Evolutionary conservation across 2,113 vertebrate species (phyloP).

Genomic region (Leuciscus idus): DNA sequence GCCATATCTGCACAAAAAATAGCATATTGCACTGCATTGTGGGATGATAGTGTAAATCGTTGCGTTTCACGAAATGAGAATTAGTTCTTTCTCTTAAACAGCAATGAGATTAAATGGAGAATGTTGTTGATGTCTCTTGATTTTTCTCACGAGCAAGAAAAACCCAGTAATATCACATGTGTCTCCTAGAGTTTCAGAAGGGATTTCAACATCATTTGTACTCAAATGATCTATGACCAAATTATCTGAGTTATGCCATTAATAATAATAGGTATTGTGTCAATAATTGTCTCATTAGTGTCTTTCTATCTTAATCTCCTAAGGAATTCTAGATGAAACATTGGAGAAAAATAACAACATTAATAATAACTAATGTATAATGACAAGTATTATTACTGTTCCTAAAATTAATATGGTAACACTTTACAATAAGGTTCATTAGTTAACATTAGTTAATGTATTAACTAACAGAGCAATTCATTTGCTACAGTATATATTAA

Average conservation of each 20-base stretch:
- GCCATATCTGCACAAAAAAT: background rate
- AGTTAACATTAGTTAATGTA: too few relatives aligned
- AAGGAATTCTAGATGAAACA: background rate
- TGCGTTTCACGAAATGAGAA: background rate
- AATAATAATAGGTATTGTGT: background rate
- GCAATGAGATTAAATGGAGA: background rate
- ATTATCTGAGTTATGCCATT: background rate
- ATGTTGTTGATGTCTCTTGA: background rate
- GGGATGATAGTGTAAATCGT: background rate
- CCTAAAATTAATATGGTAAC: too few relatives aligned
- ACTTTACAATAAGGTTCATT: too few relatives aligned
- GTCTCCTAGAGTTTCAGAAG: background rate
- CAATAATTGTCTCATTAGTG: background rate
- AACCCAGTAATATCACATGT: background rate
- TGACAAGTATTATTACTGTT: too few relatives aligned
- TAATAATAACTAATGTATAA: too few relatives aligned
- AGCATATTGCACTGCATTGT: background rate
- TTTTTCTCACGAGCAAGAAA: background rate
- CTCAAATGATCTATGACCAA: background rate
- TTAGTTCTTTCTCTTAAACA: background rate
- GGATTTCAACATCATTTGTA: background rate
- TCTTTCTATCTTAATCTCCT: background rate
- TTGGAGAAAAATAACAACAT: background rate
- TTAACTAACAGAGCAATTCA: too few relatives aligned
- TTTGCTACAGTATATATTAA: too few relatives aligned